A percentile compares a stretch with the other conserved stretches of the same genome.
These are phyloP conservation scores for Thera britannica DNA, from an alignment of 2,888 invertebrate genomes.

Conservation along the genomic window DNA sequence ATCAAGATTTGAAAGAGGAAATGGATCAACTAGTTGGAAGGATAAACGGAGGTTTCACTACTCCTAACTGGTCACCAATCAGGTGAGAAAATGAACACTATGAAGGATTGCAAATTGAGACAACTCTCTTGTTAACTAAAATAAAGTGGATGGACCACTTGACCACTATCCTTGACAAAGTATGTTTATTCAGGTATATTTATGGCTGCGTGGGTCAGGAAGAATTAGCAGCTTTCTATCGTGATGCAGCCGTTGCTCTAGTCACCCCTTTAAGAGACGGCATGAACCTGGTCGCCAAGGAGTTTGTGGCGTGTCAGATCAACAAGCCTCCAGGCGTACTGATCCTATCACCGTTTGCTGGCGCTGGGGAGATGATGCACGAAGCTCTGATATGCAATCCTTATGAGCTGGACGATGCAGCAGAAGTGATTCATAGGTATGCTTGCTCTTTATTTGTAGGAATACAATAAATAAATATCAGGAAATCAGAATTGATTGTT, in stretches of 20 bases:
- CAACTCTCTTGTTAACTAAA: neutral
- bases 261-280: slow-evolving; percentile 95
- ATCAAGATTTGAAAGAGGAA: slow-evolving; percentile 95
- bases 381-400: slow-evolving; percentile 96
- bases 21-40: slow-evolving; percentile 95
- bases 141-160: neutral
- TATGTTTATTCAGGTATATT: slow-evolving; percentile 85
- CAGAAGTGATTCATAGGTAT: slow-evolving; percentile 92
- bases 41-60: slow-evolving; percentile 95
- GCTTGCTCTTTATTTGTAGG: neutral
- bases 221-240: slow-evolving; percentile 93
- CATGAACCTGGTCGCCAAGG: slow-evolving; percentile 97
- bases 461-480: neutral
- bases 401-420: slow-evolving; percentile 94
- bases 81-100: slow-evolving; percentile 61
- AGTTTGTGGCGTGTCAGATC: slow-evolving; percentile 96
- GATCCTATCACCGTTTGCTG: slow-evolving; percentile 95
- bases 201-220: slow-evolving; percentile 95
- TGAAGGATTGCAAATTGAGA: neutral
- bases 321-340: slow-evolving; percentile 93
- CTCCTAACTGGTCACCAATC: slow-evolving; percentile 96
- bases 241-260: slow-evolving; percentile 93
- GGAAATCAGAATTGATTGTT: neutral
- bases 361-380: slow-evolving; percentile 97
- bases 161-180: slow-evolving; percentile 1